Evolutionary conservation across 2,797 vertebrate genomes (phyloP), one percentile per base, ranked within the genome.

Genomic region (Rhabdophis nuchalis): DNA sequence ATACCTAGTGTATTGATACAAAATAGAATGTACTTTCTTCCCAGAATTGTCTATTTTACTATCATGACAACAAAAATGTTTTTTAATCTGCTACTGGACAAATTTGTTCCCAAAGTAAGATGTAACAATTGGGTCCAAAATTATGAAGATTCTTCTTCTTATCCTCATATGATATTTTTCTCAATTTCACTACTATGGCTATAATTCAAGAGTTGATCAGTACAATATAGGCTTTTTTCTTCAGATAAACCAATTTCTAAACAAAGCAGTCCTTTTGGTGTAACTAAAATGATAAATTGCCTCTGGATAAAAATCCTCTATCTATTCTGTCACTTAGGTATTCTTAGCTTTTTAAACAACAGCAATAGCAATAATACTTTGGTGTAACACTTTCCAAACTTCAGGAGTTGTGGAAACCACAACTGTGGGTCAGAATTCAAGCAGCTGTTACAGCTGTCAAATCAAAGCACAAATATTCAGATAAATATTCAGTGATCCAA

Each of bases 371-470:
- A 16, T 16, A 82, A 11, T n/a, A 41, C 4, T 46, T 0, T 0
- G 58, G 9, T 0, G 1, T 0, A 90, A 86, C n/a, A 11, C 89
- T 8, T 4, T 0, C 36, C 57, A 52, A 90, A 16, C 41, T 52
- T 0, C 23, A 0, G 0, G 36, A 91, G 54, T 92, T 2, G 58
- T 0, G 0, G 27, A 50, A 25, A 32, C 3, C 53, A 85, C 50
- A 61, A 54, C 27, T 12, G 32, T 2, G 1, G 1, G 0, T 57
- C 3, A 7, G 0, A 7, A 57, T 1, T 16, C 91, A 54, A 27
- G 10, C 68, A 72, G 20, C 16, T 72, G 68, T 36, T 72, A 72
- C 56, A 41, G n/a, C 61, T 57, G 11, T 52, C 60, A 77, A 50
- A 87, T 58, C 32, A 87, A 87, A 7, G 16, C 32, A 82, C 29